Base-by-base conservation (phyloP, 1,140 invertebrate species). In the Capitella teleta region DNA sequence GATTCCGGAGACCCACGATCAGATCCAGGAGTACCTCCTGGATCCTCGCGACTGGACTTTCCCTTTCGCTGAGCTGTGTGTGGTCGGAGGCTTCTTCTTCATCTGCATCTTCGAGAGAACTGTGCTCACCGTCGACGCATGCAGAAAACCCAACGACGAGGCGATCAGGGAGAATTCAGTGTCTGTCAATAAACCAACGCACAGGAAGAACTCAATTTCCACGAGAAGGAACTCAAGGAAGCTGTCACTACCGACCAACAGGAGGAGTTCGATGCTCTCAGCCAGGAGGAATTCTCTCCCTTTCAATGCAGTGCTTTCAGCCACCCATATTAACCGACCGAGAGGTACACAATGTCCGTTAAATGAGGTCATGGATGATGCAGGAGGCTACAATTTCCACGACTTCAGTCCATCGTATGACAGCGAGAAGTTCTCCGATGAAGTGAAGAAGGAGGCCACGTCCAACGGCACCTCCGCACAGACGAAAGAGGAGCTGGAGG, bases 1-100 rank as follows among this genome's bases (percentile, higher is more conserved):
- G 24, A 68, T 78, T 44, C 78, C 78, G 2, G 76, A 79, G 58
- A 76, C 77, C 1, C 55, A 69, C 26, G 61, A 67, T 12, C 68
- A 63, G 49, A 18, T 45, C 8, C 21, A 45, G 43, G 43, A 45
- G 8, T 24, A 21, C 2, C 32, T 52, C 8, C 46, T 52, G 44
- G 30, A 24, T 8, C 51, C 51, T 24, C 16, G 47, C 28, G n/a
- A 38, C 12, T 28, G 47, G 18, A 24, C 12, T 16, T 52, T 47
- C 37, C 51, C 51, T 5, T 14, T 52, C n/a, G 44, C 51, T 6
- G 51, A 52, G 18, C 18, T 52, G 18, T 32, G 47, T n/a, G 47
- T 52, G 16, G 51, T 44, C 28, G 12, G 28, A 28, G 51, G 51
- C 18, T 52, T 52, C 44, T 52, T 52, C 37, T 32, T 52, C 36